phyloP scores from a whole-genome alignment of 2,113 vertebrate genomes.

The Taurulus bubalis region DNA sequence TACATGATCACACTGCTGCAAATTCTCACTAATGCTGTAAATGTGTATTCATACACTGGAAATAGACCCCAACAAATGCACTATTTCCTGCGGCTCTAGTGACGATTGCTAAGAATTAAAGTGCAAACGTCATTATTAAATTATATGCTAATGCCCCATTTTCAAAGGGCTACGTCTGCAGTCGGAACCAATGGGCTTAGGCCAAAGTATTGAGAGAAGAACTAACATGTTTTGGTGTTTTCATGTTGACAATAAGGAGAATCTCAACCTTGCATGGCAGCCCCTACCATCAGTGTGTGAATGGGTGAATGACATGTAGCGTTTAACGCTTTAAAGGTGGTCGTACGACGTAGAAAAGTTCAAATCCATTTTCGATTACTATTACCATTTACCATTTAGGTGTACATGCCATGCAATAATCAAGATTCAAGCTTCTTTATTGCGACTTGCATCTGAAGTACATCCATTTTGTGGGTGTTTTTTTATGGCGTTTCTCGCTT shows the following conservation, averaged over 20 bases:
- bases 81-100: background rate
- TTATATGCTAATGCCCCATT: background rate
- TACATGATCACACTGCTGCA: background rate
- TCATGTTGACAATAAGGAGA: too few relatives aligned
- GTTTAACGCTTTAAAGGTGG: too few relatives aligned
- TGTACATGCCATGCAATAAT: background rate
- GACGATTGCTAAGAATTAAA: background rate
- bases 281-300: too few relatives aligned
- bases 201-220: background rate
- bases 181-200: background rate
- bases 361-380: too few relatives aligned
- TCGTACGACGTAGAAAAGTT: too few relatives aligned
- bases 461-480: background rate
- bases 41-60: background rate
- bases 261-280: too few relatives aligned
- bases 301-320: too few relatives aligned
- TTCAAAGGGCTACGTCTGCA: background rate
- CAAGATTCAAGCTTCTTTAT: background rate
- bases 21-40: background rate
- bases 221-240: background rate
- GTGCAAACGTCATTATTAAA: background rate
- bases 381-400: too few relatives aligned
- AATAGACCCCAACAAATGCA: background rate
- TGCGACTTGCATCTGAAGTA: background rate
- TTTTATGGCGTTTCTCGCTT: background rate